These are phyloP conservation scores for Condylura cristata DNA, from an alignment of 2,113 vertebrate species.

Conservation along the genomic window DNA sequence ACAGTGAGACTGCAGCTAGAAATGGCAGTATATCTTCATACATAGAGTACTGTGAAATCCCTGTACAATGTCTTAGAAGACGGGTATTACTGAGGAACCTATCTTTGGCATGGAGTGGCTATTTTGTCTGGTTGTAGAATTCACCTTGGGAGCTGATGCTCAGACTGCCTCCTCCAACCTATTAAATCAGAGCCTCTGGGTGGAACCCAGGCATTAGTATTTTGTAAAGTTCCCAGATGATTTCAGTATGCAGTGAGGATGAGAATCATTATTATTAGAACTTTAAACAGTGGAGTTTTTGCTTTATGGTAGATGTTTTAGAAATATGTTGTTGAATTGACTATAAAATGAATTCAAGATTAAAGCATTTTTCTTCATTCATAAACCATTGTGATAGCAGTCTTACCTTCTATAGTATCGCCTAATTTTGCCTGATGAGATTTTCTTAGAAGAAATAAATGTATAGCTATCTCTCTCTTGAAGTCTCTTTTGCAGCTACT, in stretches of 20 bases:
- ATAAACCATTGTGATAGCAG: constrained; percentile 36
- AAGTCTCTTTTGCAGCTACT: constrained; percentile 25
- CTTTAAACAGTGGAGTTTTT: background rate
- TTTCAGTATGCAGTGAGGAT: background rate
- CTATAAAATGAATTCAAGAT: constrained; percentile 64
- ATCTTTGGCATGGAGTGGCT: background rate
- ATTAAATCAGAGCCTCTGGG: accelerated
- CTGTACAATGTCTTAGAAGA: background rate
- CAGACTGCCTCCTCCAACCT: background rate
- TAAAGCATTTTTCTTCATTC: constrained; percentile 9
- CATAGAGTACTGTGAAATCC: background rate
- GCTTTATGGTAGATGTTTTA: background rate
- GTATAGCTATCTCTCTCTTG: background rate
- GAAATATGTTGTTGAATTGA: constrained; percentile 24
- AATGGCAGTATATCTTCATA: background rate
- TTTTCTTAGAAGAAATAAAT: constrained; percentile 60
- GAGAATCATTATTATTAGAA: background rate
- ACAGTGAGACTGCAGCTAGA: background rate
- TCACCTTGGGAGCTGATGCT: background rate
- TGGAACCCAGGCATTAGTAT: background rate
- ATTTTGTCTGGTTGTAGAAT: background rate
- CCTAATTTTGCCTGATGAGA: constrained; percentile 51
- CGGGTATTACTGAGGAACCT: background rate
- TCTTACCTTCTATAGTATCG: constrained; percentile 48
- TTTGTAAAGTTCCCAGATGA: background rate